Evolutionary conservation across 2,113 vertebrate genomes (phyloP).

Genomic region (Rattus norvegicus): GRCr8 NC_086036.1:14540001-14540500

Average conservation of each 20-base stretch:
- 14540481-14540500: background rate
- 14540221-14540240: background rate
- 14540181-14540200: background rate
- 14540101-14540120: background rate
- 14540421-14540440: background rate
- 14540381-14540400: background rate
- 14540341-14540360: background rate
- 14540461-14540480: background rate
- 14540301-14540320: background rate
- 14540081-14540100: background rate
- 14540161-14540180: no score
- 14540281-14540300: background rate
- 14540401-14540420: background rate
- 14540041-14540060: background rate
- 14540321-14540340: background rate
- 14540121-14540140: background rate
- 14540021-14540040: slow-evolving; percentile 35
- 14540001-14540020: background rate
- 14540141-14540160: background rate
- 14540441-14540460: background rate
- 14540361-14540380: background rate
- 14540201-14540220: background rate
- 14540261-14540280: background rate
- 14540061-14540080: background rate
- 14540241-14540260: background rate